Conservation (phyloP, 2,113 vertebrate species). For the Malaclemys terrapin region DNA sequence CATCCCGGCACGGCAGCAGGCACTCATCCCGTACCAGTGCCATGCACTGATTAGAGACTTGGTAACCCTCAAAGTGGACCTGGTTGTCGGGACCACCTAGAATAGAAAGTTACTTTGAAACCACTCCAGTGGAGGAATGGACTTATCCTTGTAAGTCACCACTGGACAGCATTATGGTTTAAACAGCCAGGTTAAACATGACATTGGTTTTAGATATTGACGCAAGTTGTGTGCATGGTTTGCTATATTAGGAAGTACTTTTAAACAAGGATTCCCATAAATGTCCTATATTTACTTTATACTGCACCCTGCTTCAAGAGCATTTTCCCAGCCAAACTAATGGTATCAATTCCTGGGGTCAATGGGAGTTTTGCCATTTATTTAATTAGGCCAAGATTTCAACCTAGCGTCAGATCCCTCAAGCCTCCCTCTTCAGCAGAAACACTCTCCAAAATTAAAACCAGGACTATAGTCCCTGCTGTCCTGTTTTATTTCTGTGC, state of each 20-base stretch:
- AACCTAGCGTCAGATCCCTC: neutral
- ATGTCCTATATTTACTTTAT: neutral
- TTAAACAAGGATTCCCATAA: neutral
- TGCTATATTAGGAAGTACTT: neutral
- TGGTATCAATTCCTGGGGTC: neutral
- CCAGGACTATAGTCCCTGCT: neutral
- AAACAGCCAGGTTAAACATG: rapidly evolving
- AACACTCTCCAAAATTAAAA: neutral
- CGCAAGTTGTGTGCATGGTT: rapidly evolving
- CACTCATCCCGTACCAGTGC: slow-evolving; percentile 96
- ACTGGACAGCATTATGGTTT: neutral
- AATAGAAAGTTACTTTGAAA: slow-evolving; percentile 11
- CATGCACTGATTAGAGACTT: slow-evolving; percentile 99
- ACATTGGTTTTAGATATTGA: rapidly evolving
- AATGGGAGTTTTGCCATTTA: neutral
- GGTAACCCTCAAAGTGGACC: slow-evolving; percentile 98
- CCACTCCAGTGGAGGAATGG: rapidly evolving
- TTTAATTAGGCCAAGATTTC: neutral
- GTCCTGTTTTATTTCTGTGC: neutral
- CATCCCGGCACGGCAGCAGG: slow-evolving; percentile 94
- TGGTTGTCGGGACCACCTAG: slow-evolving; percentile 98
- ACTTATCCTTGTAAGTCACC: rapidly evolving
- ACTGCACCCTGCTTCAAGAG: neutral
- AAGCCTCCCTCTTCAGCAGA: neutral
- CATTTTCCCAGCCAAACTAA: neutral